These are phyloP conservation scores for Drosophila monieri DNA, from an alignment of 2,888 invertebrate genomes.

Conservation along the genomic window DNA sequence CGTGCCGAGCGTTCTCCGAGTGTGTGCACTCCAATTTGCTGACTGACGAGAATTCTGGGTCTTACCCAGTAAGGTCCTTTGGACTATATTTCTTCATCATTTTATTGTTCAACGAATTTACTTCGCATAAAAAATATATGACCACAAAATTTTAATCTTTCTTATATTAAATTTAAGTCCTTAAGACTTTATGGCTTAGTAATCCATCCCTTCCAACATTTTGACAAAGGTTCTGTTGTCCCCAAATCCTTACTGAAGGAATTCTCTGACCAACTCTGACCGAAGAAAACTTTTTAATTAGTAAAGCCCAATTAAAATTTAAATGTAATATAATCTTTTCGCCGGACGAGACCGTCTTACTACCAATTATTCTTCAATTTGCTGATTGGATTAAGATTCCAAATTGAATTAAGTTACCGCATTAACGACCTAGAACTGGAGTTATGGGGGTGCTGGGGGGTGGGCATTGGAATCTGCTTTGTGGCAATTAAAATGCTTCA, in stretches of 20 bases:
- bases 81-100: neutral
- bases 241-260: neutral
- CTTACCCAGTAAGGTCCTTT: neutral
- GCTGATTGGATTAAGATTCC: conserved; percentile 72
- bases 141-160: neutral
- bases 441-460: conserved; percentile 5
- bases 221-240: conserved; percentile 32
- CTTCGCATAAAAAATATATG: neutral
- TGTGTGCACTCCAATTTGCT: conserved; percentile 19
- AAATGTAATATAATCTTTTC: conserved; percentile 63
- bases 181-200: neutral
- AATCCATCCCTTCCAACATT: neutral
- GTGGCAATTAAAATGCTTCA: conserved; percentile 56
- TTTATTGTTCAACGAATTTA: neutral
- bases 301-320: conserved; percentile 72
- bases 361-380: conserved; percentile 70
- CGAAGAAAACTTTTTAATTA: conserved; percentile 71
- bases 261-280: neutral
- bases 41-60: neutral
- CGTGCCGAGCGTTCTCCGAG: conserved; percentile 22
- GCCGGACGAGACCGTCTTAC: conserved; percentile 13
- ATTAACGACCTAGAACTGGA: conserved; percentile 48
- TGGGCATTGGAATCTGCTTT: conserved; percentile 36
- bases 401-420: conserved; percentile 76
- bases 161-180: no score